These are phyloP conservation scores for Toxotes jaculatrix DNA, from an alignment of 2,113 vertebrate species.

Conservation along the genomic window DNA sequence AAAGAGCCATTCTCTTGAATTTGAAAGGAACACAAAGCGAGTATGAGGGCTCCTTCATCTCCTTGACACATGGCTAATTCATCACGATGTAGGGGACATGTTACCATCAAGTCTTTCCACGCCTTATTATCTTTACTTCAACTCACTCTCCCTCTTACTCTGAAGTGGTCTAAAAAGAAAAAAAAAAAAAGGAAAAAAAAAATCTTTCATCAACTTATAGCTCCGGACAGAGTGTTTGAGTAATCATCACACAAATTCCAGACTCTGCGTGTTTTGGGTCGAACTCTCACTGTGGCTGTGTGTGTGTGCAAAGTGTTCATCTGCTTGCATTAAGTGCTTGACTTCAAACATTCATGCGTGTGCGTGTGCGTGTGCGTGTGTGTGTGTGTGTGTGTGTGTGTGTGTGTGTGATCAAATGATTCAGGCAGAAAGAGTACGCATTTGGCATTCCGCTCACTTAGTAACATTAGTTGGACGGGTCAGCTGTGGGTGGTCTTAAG, in stretches of 20 bases:
- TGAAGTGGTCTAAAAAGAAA: neutral
- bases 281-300: neutral
- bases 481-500: constrained; percentile 9
- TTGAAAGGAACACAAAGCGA: constrained; percentile 18
- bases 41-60: constrained; percentile 28
- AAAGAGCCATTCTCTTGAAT: constrained; percentile 29
- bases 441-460: neutral
- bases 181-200: neutral
- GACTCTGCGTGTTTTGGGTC: constrained; percentile 3
- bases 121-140: constrained; percentile 10
- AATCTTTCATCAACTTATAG: neutral
- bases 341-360: neutral
- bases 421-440: neutral
- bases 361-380: neutral
- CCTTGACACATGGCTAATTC: constrained; percentile 17
- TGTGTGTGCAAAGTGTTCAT: neutral
- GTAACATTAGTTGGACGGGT: constrained; percentile 4
- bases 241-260: constrained; percentile 18
- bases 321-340: neutral
- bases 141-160: neutral
- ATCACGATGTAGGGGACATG: constrained; percentile 19
- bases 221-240: neutral
- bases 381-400: neutral
- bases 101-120: constrained; percentile 12
- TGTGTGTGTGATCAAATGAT: neutral